Base-by-base conservation (phyloP, 2,113 vertebrate genomes). In the Dasyprocta punctata region DNA sequence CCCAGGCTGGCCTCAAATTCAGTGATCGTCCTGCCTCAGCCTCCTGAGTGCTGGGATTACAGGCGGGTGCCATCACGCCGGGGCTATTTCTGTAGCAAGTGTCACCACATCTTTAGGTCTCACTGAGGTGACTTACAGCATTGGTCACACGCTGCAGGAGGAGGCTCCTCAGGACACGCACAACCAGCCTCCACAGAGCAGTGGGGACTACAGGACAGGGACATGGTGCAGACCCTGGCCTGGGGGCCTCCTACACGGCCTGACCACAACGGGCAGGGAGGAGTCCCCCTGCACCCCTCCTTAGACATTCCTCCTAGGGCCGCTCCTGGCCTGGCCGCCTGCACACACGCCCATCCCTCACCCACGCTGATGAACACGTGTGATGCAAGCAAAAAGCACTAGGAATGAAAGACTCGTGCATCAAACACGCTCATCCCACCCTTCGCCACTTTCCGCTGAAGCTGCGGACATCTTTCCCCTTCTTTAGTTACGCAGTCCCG, bases 161-260 rank as follows among this genome's bases (percentile, higher is more conserved):
- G 52, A 61, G 41, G 41, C 13, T 47, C 80, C 84, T 49, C 13
- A 17, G 56, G 92, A 71, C 0, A 10, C 0, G 0, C 0, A 3
- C n/a, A 88, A 63, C 44, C 71, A 78, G 60, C 38, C 28, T 41
- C 36, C 47, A 44, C 60, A 86, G 33, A 80, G 54, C 65, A 58
- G 12, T 0, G 0, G 30, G 11, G 47, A 47, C 81, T 2, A 16
- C 11, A 14, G 47, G 16, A 44, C 7, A 9, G 65, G n/a, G 28
- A 38, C 10, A 3, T 12, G 73, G 80, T 12, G 0, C 33, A 44
- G 41, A 69, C n/a, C 82, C n/a, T 2, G 58, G 17, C 77, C 19
- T 33, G 47, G 44, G 26, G 6, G 24, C 44, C 44, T 78, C 41
- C 24, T 30, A 26, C 47, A 52, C 9, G 30, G 77, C 30, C 77